These are phyloP conservation scores for Strix occidentalis DNA, from an alignment of 2,797 vertebrate genomes.

Conservation along the genomic window DNA sequence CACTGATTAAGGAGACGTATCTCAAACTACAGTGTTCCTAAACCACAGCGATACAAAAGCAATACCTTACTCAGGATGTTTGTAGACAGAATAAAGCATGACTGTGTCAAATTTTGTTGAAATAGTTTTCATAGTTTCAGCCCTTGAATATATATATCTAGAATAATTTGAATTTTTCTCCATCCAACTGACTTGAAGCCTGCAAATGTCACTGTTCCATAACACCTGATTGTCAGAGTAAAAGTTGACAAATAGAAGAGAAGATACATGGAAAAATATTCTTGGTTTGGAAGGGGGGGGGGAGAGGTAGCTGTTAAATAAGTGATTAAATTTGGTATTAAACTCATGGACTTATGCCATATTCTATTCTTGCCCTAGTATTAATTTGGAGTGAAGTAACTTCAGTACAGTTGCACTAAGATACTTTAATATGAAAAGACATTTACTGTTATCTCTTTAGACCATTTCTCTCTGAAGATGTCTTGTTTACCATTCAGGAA, in stretches of 20 bases:
- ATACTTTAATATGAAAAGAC: not conserved
- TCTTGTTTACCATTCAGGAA: not conserved
- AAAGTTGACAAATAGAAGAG: not conserved
- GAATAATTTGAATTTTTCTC: not conserved
- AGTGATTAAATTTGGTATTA: too few relatives aligned
- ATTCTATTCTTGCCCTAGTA: not conserved
- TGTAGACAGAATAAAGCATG: not conserved
- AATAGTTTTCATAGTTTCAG: not conserved
- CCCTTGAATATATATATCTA: not conserved
- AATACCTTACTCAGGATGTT: not conserved
- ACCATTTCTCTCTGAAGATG: not conserved
- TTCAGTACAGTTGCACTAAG: not conserved
- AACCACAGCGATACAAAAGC: not conserved
- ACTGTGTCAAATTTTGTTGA: not conserved
- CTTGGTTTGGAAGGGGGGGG: not conserved
- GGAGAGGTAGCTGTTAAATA: not conserved
- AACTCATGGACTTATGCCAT: not conserved
- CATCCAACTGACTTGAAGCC: not conserved
- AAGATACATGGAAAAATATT: not conserved
- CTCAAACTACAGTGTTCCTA: not conserved
- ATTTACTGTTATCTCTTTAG: not conserved
- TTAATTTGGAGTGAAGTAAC: not conserved
- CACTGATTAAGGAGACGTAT: not conserved
- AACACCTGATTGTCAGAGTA: not conserved
- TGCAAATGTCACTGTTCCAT: not conserved